Conservation (phyloP, 2,888 invertebrate species). For the Prenolepis imparis region DNA sequence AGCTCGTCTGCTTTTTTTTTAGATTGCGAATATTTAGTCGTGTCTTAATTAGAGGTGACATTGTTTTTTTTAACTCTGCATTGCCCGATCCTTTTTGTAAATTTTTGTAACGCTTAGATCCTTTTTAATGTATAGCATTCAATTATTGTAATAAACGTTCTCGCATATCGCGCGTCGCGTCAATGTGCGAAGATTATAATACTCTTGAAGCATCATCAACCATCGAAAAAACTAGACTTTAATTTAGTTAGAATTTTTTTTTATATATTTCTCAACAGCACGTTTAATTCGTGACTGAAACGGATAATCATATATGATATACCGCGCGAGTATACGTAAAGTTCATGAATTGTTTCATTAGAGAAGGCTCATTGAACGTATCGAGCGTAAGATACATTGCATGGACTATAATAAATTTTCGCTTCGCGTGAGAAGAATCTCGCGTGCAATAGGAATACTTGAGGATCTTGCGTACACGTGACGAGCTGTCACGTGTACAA, state of each 20-base stretch:
- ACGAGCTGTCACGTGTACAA: conserved; percentile 8
- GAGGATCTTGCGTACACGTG: background rate
- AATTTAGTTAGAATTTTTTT: background rate
- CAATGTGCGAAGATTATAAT: background rate
- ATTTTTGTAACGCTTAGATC: background rate
- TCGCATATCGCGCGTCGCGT: conserved; percentile 12
- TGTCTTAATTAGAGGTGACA: background rate
- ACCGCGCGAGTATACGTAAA: background rate
- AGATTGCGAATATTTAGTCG: too few species aligned
- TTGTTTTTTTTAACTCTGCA: background rate
- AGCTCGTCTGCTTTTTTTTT: background rate
- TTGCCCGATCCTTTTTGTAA: background rate
- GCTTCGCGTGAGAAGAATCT: conserved; percentile 30
- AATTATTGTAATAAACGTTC: conserved; percentile 12
- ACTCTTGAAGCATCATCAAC: background rate
- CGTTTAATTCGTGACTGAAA: conserved; percentile 13
- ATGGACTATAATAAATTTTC: conserved; percentile 21
- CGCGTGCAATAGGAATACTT: conserved; percentile 25
- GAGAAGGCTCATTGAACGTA: conserved; percentile 8
- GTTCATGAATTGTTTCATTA: conserved; percentile 19
- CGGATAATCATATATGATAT: conserved; percentile 1
- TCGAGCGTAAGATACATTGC: background rate
- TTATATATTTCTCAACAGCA: background rate
- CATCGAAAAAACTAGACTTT: background rate
- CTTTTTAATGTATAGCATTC: conserved; percentile 25